Base-by-base conservation (phyloP, 2,113 vertebrate species). In the Bubo blakistoni region DNA sequence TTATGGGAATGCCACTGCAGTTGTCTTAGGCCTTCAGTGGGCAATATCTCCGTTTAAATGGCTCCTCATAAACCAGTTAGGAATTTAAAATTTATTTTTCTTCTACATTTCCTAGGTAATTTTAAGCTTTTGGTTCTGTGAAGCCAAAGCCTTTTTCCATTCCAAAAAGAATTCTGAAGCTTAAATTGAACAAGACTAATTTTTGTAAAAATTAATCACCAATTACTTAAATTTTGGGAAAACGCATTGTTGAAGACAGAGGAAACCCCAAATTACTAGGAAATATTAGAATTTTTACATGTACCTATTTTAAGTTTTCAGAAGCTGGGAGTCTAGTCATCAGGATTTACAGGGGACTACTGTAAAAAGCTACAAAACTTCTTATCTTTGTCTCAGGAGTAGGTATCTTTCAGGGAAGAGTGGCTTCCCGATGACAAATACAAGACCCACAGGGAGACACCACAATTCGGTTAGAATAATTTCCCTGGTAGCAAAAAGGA, bases 31-130 rank as follows among this genome's bases (percentile, higher is more conserved):
- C 44, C 58, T 80, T 86, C 85, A 83, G 22, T 59, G 55, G 72
- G 71, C 85, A 88, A 59, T 86, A 90, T 80, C 74, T 95, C 92
- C 80, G 72, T 93, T 94, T 94, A 90, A 90, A 58, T 38, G 51
- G 22, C 20, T 82, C 62, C 69, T 92, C 76, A 67, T 91, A 90
- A 93, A 90, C 40, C 66, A 76, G 74, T 59, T 61, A 91, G 55
- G 47, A 93, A 54, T 81, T 84, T n/a, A 70, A 81, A 65, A 66
- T 78, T 62, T 81, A 58, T 92, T 91, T 91, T 94, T 58, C 27
- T 87, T 90, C 51, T 87, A 18, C 11, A 32, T 74, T 91, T 87
- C 20, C 38, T 73, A 58, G 32, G 27, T 54, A 91, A 84, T 70
- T 89, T 91, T 89, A 74, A 66, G 21, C 46, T 81, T 86, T 67